These are phyloP conservation scores for Drosophila sp. DNA, from an alignment of 1,140 invertebrate genomes.

Conservation along the genomic window DNA sequence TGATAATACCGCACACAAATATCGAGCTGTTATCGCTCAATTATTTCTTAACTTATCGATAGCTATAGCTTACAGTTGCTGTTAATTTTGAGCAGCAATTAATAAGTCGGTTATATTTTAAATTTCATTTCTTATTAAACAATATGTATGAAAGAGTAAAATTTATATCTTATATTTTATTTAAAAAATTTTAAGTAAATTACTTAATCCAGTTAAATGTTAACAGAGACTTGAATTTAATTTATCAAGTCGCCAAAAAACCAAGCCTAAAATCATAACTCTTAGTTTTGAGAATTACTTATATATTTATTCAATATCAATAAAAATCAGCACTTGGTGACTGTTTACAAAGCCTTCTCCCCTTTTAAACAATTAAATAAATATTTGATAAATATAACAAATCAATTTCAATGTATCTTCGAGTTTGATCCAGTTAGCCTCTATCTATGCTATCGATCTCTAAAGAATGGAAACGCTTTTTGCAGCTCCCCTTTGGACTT, in stretches of 20 bases:
- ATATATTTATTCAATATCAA: constrained; percentile 63
- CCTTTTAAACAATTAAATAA: constrained; percentile 55
- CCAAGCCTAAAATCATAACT: neutral
- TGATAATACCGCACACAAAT: constrained; percentile 21
- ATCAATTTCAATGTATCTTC: constrained; percentile 55
- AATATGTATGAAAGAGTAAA: too few species aligned
- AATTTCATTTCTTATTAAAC: too few species aligned
- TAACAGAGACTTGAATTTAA: too few species aligned
- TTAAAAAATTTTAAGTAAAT: too few species aligned
- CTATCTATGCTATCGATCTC: constrained; percentile 58
- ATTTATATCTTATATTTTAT: too few species aligned
- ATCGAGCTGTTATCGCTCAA: constrained; percentile 1
- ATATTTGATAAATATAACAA: constrained; percentile 30
- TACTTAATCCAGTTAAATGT: too few species aligned
- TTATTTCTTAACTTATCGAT: constrained; percentile 18
- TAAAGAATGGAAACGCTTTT: constrained; percentile 76
- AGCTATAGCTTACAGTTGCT: neutral
- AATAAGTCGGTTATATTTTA: too few species aligned
- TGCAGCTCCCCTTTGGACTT: constrained; percentile 83
- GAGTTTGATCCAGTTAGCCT: constrained; percentile 45
- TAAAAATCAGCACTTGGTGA: constrained; percentile 35
- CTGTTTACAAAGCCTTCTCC: constrained; percentile 19
- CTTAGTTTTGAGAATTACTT: constrained; percentile 1
- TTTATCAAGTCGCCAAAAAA: too few species aligned
- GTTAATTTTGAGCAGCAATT: neutral